Evolutionary conservation across 1,140 invertebrate genomes (phyloP).

Genomic region (Trachymyrmex cornetzi): DNA sequence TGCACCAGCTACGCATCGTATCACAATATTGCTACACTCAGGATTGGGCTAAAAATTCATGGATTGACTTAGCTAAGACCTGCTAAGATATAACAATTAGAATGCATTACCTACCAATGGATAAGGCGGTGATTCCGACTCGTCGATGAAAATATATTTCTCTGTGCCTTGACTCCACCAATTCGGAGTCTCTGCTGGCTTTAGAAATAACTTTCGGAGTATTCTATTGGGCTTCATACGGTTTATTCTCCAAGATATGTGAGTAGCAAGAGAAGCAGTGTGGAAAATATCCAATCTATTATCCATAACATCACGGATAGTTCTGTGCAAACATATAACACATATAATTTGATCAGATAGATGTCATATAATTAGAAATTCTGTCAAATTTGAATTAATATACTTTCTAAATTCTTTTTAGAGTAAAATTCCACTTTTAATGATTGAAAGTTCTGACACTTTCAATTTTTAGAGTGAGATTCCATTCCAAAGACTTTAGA

Average conservation of each 20-base stretch:
- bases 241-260: constrained; percentile 90
- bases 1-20: constrained; percentile 89
- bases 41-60: constrained; percentile 88
- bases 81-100: not conserved
- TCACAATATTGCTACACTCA: constrained; percentile 92
- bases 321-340: constrained; percentile 76
- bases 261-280: constrained; percentile 77
- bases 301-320: constrained; percentile 79
- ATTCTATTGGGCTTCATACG: constrained; percentile 89
- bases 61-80: constrained; percentile 7
- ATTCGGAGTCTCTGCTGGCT: constrained; percentile 88
- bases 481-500: too few species aligned
- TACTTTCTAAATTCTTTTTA: too few species aligned
- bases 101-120: constrained; percentile 85
- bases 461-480: too few species aligned
- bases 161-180: constrained; percentile 90
- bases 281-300: constrained; percentile 75
- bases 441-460: too few species aligned
- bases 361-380: not conserved
- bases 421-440: too few species aligned
- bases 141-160: constrained; percentile 91
- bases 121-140: constrained; percentile 88
- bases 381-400: not conserved
- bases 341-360: constrained; percentile 39
- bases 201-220: constrained; percentile 89